Evolutionary conservation across 2,888 invertebrate genomes (phyloP), one percentile per base, ranked within the genome.

Genomic region (Chironomus tentans): DNA sequence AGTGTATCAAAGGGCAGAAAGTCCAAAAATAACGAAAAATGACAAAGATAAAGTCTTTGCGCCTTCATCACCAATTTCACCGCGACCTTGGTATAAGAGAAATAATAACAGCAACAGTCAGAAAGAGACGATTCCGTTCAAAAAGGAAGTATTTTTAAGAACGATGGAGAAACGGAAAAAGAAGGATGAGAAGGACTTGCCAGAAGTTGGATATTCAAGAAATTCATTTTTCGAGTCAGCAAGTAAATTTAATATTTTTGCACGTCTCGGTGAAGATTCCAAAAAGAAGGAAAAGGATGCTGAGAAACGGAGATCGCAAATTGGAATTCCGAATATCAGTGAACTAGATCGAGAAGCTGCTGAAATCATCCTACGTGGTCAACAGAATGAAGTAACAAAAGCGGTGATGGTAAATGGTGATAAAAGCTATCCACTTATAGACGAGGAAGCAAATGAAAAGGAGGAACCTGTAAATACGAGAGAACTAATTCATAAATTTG

Each of bases 321-420:
- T 91, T 82, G 86, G 87, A 79, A 86, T 88, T 77, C 90, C 91
- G 0, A 92, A 90, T 81, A 92, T 92, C 78, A 92, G 92, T 80
- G 92, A 92, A 82, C 83, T 93, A 78, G 93, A 93, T 81, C 88
- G 90, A 79, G 91, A 93, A 82, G 92, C 92, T 0, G 88, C 90
- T 0, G 90, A 90, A 82, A 91, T 93, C 78, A 87, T 92, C 68
- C 87, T 88, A 81, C 87, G 86, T 73, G 86, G 86, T 77, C 85
- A 86, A 10, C 61, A 61, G 5, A 50, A 28, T n/a, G 22, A 22
- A n/a, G 46, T n/a, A 13, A 15, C 28, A 24, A 65, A 50, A 76
- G 78, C 77, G 13, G 68, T 68, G n/a, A n/a, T n/a, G 12, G 78
- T 77, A 77, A 78, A 77, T 18, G 70, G 71, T 15, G 78, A 78